phyloP scores from a whole-genome alignment of 2,797 vertebrate species.

The Tokudaia muenninki region DNA sequence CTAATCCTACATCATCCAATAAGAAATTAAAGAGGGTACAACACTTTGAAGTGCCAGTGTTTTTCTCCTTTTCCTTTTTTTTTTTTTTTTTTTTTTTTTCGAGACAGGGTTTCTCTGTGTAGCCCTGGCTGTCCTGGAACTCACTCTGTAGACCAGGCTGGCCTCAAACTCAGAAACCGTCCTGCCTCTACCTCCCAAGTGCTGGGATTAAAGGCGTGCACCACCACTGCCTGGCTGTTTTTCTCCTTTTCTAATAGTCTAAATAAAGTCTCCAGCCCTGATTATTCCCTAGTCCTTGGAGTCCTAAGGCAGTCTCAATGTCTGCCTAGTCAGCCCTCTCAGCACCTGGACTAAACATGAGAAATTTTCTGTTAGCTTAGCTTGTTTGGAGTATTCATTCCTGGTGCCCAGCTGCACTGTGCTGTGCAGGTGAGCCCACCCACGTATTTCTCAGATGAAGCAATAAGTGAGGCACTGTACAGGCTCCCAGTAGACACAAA shows the following conservation, averaged over 20 bases:
- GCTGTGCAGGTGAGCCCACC: neutral
- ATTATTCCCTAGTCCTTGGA: neutral
- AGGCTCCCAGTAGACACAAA: slow-evolving; percentile 29
- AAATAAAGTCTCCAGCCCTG: neutral
- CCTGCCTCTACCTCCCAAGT: no score
- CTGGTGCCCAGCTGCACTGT: neutral
- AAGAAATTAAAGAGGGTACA: slow-evolving; percentile 26
- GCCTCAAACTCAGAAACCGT: no score
- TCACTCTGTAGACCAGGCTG: no score
- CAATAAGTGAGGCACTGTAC: neutral
- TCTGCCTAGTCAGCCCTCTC: neutral
- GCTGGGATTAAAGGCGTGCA: no score
- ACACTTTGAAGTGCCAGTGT: neutral
- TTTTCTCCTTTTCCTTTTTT: neutral
- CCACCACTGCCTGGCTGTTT: no score
- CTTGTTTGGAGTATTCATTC: slow-evolving; percentile 1
- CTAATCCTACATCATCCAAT: neutral
- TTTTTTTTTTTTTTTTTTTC: no score
- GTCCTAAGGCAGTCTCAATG: neutral
- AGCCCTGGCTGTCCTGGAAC: no score
- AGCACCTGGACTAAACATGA: neutral
- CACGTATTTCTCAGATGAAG: neutral
- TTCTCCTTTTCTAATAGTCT: neutral
- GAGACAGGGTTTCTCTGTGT: no score
- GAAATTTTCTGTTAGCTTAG: neutral